A percentile compares a stretch with the other conserved stretches of the same genome.
These are phyloP conservation scores for Temnothorax longispinosus DNA, from an alignment of 1,140 invertebrate species.

Conservation along the genomic window DNA sequence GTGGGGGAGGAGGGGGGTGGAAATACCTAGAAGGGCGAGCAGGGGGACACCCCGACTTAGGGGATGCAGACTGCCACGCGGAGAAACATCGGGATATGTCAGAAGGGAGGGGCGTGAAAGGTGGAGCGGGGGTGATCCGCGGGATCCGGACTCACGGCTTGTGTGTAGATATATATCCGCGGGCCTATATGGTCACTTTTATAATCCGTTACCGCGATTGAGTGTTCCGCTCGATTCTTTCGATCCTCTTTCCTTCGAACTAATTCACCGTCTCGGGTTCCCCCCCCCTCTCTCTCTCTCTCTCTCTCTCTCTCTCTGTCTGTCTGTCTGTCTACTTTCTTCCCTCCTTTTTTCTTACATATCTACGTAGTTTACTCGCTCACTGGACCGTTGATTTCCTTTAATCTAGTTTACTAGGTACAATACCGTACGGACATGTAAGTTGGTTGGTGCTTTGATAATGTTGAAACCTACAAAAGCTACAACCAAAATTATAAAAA, in stretches of 20 bases:
- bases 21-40: slow-evolving; percentile 34
- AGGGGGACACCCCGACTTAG: slow-evolving; percentile 32
- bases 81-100: not conserved
- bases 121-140: slow-evolving; percentile 55
- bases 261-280: slow-evolving; percentile 40
- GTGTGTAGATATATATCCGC: slow-evolving; percentile 67
- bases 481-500: not conserved
- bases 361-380: not conserved
- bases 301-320: slow-evolving; percentile 51
- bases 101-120: slow-evolving; percentile 51
- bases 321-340: slow-evolving; percentile 39
- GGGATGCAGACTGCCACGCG: slow-evolving; percentile 27
- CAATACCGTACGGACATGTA: not conserved
- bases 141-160: slow-evolving; percentile 60
- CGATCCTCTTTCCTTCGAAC: slow-evolving; percentile 13
- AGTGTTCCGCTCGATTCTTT: slow-evolving; percentile 60
- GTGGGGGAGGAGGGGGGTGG: slow-evolving; percentile 75
- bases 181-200: slow-evolving; percentile 72
- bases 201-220: slow-evolving; percentile 81
- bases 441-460: slow-evolving; percentile 47
- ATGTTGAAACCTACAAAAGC: not conserved
- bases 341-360: not conserved
- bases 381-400: slow-evolving; percentile 45
- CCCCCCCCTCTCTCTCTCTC: not conserved
- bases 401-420: slow-evolving; percentile 71